Conservation (phyloP, 2,888 invertebrate genomes). For the Rhorus exstirpatorius region DNA sequence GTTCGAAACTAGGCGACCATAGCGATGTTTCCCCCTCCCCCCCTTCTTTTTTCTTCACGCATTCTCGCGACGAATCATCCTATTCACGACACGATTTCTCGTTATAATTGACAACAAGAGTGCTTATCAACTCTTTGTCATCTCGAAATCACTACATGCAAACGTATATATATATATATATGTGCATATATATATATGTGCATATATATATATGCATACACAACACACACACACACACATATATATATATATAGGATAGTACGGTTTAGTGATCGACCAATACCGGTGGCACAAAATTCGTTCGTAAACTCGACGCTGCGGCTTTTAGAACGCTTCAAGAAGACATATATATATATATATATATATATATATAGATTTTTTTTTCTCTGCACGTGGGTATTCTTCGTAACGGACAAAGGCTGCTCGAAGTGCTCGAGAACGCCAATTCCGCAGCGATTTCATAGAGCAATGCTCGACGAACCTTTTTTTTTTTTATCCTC, state of each 20-base stretch:
- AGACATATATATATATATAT: no score
- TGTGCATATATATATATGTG: not conserved
- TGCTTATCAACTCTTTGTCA: slow-evolving; percentile 28
- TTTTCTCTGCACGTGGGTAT: slow-evolving; percentile 1
- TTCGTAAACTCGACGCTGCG: not conserved
- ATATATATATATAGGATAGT: not conserved
- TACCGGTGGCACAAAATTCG: slow-evolving; percentile 11
- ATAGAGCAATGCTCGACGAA: no score
- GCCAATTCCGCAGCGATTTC: no score
- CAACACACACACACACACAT: no score
- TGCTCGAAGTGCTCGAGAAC: no score
- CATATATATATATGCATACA: no score
- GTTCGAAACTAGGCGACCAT: slow-evolving; percentile 37
- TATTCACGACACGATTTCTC: slow-evolving; percentile 9
- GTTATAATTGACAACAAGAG: not conserved
- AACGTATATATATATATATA: not conserved
- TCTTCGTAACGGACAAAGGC: slow-evolving; percentile 8
- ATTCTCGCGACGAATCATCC: slow-evolving; percentile 4
- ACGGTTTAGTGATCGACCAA: not conserved
- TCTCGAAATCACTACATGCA: slow-evolving; percentile 9
- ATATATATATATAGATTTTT: no score
- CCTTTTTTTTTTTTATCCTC: no score
- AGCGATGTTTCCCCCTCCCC: slow-evolving; percentile 19
- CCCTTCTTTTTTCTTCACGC: slow-evolving; percentile 12
- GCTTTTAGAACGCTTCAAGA: not conserved